Evolutionary conservation across 2,797 vertebrate genomes (phyloP).

Genomic region (Jordanella pulchra): DNA sequence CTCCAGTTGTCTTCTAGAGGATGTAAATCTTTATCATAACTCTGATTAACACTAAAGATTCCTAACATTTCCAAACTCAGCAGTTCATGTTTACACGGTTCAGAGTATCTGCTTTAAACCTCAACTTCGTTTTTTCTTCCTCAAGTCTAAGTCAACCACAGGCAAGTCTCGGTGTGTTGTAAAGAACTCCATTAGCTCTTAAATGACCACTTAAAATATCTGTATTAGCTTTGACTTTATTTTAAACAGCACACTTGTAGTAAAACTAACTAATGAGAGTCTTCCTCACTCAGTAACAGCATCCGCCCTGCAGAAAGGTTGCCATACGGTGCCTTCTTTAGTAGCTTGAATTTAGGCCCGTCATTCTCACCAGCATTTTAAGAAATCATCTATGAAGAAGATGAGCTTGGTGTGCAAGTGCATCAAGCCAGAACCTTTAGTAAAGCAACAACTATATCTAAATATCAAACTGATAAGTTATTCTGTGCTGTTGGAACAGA

Average conservation of each 20-base stretch:
- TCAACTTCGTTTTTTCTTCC: too few species aligned
- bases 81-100: background rate
- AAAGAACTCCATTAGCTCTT: background rate
- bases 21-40: background rate
- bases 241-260: background rate
- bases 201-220: background rate
- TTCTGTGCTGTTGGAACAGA: background rate
- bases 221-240: background rate
- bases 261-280: background rate
- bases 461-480: background rate
- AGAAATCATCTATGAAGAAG: background rate
- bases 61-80: background rate
- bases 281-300: background rate
- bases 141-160: background rate
- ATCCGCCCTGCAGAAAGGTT: background rate
- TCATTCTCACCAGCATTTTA: background rate
- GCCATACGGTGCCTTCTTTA: background rate
- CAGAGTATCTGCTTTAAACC: background rate
- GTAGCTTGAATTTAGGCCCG: background rate
- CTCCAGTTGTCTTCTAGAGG: background rate
- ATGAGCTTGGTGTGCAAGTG: background rate
- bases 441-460: slow-evolving; percentile 2
- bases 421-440: slow-evolving; percentile 14
- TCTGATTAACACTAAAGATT: background rate
- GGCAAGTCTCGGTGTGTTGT: too few species aligned